Evolutionary conservation across 2,888 invertebrate species (phyloP).

Genomic region (Acanthoscelides obtectus): DNA sequence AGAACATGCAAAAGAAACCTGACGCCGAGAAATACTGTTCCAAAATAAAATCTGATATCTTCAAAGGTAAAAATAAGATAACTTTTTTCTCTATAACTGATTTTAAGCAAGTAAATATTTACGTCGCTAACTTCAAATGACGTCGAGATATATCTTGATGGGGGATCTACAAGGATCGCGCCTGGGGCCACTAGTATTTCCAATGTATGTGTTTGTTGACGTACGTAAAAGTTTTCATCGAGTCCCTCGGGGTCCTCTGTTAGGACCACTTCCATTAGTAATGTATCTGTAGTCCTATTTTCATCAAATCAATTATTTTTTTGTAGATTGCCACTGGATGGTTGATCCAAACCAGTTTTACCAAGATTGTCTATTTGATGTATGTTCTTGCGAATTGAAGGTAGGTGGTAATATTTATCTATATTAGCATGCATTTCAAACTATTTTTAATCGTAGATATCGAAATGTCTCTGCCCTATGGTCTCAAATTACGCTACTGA

Average conservation of each 20-base stretch:
- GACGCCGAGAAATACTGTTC: slow-evolving; percentile 69
- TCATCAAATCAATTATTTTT: slow-evolving; percentile 2
- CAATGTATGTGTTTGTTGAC: background rate
- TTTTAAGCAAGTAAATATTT: background rate
- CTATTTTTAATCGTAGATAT: slow-evolving; percentile 25
- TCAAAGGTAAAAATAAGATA: slow-evolving; percentile 52
- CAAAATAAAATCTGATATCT: slow-evolving; percentile 62
- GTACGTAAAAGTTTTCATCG: no score
- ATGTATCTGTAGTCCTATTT: background rate
- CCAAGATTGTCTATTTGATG: slow-evolving; percentile 79
- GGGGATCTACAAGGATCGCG: background rate
- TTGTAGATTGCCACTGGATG: slow-evolving; percentile 71
- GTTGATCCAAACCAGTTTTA: slow-evolving; percentile 78
- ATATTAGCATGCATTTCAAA: background rate
- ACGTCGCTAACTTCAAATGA: no score
- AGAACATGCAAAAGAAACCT: slow-evolving; percentile 65
- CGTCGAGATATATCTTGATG: no score
- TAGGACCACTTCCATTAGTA: background rate
- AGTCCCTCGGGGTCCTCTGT: background rate
- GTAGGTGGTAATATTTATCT: slow-evolving; percentile 56
- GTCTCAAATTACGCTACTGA: slow-evolving; percentile 76
- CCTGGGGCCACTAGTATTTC: background rate
- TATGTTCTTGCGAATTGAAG: slow-evolving; percentile 72
- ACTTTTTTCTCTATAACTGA: background rate
- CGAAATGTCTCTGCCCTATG: slow-evolving; percentile 73